Percentiles rank a stretch among this genome's conserved stretches.
phyloP scores from a whole-genome alignment of 2,797 vertebrate species.

The Syngnathus rostellatus region DNA sequence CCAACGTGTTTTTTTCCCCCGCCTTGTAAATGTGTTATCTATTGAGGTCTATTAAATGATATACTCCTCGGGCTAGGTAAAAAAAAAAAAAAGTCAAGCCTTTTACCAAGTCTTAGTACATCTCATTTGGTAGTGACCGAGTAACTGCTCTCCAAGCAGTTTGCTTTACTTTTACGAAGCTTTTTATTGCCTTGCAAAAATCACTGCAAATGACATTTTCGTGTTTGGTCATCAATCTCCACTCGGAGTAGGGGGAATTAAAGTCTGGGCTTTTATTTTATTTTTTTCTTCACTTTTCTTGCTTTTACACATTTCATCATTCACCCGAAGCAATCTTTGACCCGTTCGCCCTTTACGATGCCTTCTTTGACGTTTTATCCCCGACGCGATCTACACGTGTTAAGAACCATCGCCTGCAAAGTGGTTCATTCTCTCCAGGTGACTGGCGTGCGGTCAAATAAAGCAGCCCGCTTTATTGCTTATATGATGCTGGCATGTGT shows the following conservation, averaged over 20 bases:
- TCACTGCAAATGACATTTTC: slow-evolving; percentile 44
- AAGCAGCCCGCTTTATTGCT: slow-evolving; percentile 7
- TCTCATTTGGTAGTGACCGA: slow-evolving; percentile 24
- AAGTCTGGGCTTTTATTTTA: slow-evolving; percentile 3
- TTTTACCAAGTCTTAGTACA: slow-evolving; percentile 4
- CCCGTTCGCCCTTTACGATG: slow-evolving; percentile 40
- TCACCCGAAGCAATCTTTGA: slow-evolving; percentile 37
- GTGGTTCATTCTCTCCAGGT: slow-evolving; percentile 54
- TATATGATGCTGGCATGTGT: slow-evolving; percentile 7
- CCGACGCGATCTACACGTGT: slow-evolving; percentile 18
- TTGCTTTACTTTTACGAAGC: slow-evolving; percentile 43
- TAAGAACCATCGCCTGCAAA: slow-evolving; percentile 43
- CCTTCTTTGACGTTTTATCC: slow-evolving; percentile 21
- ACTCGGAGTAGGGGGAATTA: slow-evolving; percentile 27
- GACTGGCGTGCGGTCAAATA: slow-evolving; percentile 39
- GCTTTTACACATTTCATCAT: slow-evolving; percentile 34
- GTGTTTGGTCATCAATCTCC: slow-evolving; percentile 32
- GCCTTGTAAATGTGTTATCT: slow-evolving; percentile 18
- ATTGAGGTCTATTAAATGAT: slow-evolving; percentile 41
- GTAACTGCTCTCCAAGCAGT: slow-evolving; percentile 51
- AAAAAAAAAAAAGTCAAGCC: too few species aligned
- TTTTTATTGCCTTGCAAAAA: slow-evolving; percentile 47
- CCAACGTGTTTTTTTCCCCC: background rate
- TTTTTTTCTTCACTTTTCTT: background rate
- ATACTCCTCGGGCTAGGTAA: slow-evolving; percentile 25